These are phyloP conservation scores for Myotis planiceps DNA, from an alignment of 2,797 vertebrate genomes.

Conservation along the genomic window DNA sequence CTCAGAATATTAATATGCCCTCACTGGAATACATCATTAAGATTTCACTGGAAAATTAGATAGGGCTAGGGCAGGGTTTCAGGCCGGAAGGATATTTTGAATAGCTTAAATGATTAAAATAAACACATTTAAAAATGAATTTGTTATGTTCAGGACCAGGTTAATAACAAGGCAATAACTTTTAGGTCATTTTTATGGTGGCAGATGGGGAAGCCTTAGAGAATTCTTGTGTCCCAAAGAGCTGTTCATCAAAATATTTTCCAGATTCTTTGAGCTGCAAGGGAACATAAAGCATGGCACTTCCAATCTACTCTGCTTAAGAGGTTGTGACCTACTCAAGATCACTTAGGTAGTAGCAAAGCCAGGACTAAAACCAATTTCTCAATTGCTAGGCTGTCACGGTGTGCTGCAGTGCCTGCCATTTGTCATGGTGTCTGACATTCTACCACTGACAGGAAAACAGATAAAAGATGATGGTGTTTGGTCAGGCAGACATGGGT, in stretches of 20 bases:
- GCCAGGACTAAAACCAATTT: not conserved
- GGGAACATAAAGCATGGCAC: not conserved
- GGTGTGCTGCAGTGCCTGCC: too few species aligned
- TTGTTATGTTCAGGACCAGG: conserved; percentile 12
- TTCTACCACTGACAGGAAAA: not conserved
- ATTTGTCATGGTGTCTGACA: not conserved
- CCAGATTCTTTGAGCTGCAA: not conserved
- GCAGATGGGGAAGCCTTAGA: not conserved
- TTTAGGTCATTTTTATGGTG: conserved; percentile 8
- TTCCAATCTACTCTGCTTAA: not conserved
- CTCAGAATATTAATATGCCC: conserved; percentile 65
- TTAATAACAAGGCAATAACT: not conserved
- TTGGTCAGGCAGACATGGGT: too few species aligned
- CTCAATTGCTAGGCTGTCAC: accelerated
- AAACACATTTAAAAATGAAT: conserved; percentile 44
- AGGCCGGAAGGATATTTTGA: not conserved
- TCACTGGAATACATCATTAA: conserved; percentile 4
- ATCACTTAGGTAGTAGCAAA: not conserved
- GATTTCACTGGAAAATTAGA: conserved; percentile 59
- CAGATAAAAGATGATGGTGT: not conserved
- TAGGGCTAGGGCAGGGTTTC: conserved; percentile 3
- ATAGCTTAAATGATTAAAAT: conserved; percentile 46
- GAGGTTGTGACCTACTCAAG: not conserved
- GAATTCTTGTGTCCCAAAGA: not conserved
- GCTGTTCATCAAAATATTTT: not conserved